phyloP scores from a whole-genome alignment of 2,888 invertebrate genomes.

The Chrysomela aeneicollis region DNA sequence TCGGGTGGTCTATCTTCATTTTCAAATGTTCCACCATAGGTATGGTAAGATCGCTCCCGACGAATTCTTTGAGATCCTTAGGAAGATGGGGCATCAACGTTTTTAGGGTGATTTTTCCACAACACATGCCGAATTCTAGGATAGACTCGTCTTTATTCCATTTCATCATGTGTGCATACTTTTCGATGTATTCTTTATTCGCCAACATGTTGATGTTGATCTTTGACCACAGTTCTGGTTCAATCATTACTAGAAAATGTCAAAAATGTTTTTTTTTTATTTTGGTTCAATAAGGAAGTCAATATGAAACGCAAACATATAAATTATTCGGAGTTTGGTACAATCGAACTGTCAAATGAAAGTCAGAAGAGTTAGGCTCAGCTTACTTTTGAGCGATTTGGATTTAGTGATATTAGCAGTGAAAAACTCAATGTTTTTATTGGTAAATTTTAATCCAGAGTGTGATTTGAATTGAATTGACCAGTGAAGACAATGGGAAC shows the following conservation, averaged over 20 bases:
- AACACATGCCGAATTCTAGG: constrained; percentile 78
- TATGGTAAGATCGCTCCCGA: constrained; percentile 26
- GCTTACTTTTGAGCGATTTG: too few species aligned
- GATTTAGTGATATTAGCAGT: too few species aligned
- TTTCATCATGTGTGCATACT: constrained; percentile 63
- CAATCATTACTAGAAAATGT: constrained; percentile 12
- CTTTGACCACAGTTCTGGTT: constrained; percentile 31
- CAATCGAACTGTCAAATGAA: too few species aligned
- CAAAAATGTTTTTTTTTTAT: too few species aligned
- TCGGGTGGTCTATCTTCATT: constrained; percentile 1
- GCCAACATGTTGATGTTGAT: background rate
- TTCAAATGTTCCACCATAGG: constrained; percentile 23
- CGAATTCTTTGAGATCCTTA: constrained; percentile 21
- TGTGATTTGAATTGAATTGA: too few species aligned
- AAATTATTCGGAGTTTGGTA: too few species aligned
- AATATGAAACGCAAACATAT: too few species aligned
- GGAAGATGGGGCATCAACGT: constrained; percentile 25
- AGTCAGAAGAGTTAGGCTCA: too few species aligned
- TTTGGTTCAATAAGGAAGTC: too few species aligned
- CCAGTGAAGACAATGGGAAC: too few species aligned
- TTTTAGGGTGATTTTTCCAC: constrained; percentile 70
- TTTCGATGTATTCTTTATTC: constrained; percentile 60
- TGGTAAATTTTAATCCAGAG: too few species aligned
- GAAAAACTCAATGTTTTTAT: too few species aligned
- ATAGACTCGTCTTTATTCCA: constrained; percentile 61